phyloP scores from a whole-genome alignment of 2,113 vertebrate genomes.

The Sinosuthora webbiana region DNA sequence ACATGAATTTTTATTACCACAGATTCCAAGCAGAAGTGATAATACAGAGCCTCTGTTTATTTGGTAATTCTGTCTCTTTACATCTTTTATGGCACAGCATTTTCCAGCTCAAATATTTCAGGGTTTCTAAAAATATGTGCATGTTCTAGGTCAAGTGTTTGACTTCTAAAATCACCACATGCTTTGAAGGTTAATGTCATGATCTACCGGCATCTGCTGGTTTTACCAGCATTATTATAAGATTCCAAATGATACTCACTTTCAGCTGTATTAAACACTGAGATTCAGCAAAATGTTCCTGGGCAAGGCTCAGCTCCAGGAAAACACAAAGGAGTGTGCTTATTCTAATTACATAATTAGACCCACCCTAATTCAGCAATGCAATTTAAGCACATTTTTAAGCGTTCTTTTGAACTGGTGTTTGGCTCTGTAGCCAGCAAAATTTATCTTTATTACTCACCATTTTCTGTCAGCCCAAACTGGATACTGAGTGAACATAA shows the following conservation, averaged over 20 bases:
- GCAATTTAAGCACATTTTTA: conserved; percentile 12
- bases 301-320: not conserved
- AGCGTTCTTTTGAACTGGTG: not conserved
- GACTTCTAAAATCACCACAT: not conserved
- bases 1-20: not conserved
- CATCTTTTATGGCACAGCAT: not conserved
- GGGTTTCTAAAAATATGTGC: not conserved
- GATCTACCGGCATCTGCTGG: not conserved
- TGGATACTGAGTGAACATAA: not conserved
- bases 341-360: conserved; percentile 37
- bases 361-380: conserved; percentile 23
- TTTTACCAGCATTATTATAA: not conserved
- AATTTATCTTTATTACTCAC: conserved; percentile 32
- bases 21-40: not conserved
- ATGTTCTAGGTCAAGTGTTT: not conserved
- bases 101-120: conserved; percentile 17
- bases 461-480: not conserved
- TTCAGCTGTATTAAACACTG: not conserved
- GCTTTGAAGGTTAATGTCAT: not conserved
- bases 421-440: not conserved
- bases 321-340: conserved; percentile 3
- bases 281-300: not conserved
- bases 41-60: not conserved
- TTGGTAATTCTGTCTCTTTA: not conserved
- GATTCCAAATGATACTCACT: not conserved